Base-by-base conservation (phyloP, 2,797 vertebrate genomes). In the Adelosebastes latens region DNA sequence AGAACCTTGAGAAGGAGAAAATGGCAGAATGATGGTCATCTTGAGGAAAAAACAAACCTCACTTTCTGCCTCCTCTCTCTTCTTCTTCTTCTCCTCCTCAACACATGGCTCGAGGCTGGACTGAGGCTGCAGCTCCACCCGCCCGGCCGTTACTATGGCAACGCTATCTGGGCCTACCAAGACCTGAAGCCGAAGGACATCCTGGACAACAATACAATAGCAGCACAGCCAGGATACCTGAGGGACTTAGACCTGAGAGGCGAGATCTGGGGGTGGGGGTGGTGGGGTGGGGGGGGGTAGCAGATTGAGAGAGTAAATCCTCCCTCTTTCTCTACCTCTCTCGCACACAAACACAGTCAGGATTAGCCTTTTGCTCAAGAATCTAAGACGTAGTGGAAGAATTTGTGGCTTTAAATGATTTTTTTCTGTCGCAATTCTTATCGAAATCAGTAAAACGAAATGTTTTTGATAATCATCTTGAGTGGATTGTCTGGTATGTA, bases 171-270 rank as follows among this genome's bases (percentile, higher is more conserved):
- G 94, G 94, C 94, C 94, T 94, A 95, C 95, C 95, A 96, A 95
- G 95, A 96, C 95, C 95, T 92, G 92, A 92, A 95, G 95, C 94
- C 93, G 93, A 96, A 96, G 95, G 94, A 95, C 95, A 95, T 95
- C 93, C 94, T 93, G 93, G 95, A 95, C 94, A 95, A 95, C 94
- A 96, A 94, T 95, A 95, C 93, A 94, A 96, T 94, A 95, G 91
- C 89, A 84, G 92, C 92, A 92, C 87, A 91, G 91, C 93, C 90
- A 92, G 93, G 92, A 91, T 95, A 94, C 93, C 93, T 94, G 92
- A 89, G 93, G 94, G 94, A 94, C 86, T 93, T 84, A 94, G 91
- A 94, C 93, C 92, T 94, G 90, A 84, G 89, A 93, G 91, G 92
- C 72, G 82, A 91, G 92, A 89, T 92, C 88, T 88, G 88, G 86